Conservation (phyloP, 2,797 vertebrate genomes). For the Mus spretus region DNA sequence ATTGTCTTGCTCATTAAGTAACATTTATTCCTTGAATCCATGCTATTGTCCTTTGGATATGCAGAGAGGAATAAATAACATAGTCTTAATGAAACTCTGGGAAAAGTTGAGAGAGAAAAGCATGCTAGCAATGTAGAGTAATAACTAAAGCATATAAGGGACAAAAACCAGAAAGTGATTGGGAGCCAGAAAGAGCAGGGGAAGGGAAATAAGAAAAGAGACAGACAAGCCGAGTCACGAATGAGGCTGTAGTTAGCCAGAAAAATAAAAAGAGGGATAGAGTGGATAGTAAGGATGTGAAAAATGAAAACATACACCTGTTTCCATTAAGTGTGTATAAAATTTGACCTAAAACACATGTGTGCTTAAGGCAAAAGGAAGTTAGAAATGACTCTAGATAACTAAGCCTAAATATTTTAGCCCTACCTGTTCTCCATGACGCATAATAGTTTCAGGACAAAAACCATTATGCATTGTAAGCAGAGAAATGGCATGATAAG, state of each 20-base stretch:
- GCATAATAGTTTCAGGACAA: slow-evolving; percentile 1
- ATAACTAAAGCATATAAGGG: not conserved
- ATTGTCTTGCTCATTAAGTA: not conserved
- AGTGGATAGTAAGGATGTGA: not conserved
- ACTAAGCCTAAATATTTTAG: not conserved
- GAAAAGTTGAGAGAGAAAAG: not conserved
- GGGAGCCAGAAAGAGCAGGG: not conserved
- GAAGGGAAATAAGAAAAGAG: not conserved
- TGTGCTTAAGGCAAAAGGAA: not conserved
- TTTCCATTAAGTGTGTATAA: not conserved
- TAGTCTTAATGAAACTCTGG: not conserved
- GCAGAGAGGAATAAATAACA: not conserved
- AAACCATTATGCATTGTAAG: not conserved
- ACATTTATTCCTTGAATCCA: not conserved
- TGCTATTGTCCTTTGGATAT: not conserved
- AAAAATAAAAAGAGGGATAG: not conserved
- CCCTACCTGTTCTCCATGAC: not conserved
- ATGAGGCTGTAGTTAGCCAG: not conserved
- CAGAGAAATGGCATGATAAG: not conserved
- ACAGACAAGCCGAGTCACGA: not conserved
- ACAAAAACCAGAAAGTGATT: too few relatives aligned
- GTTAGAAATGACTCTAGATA: not conserved
- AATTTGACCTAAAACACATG: not conserved
- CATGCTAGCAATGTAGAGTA: not conserved
- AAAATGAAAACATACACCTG: not conserved